Conservation (phyloP, 2,888 invertebrate species). For the Pantelozetes paolii region DNA sequence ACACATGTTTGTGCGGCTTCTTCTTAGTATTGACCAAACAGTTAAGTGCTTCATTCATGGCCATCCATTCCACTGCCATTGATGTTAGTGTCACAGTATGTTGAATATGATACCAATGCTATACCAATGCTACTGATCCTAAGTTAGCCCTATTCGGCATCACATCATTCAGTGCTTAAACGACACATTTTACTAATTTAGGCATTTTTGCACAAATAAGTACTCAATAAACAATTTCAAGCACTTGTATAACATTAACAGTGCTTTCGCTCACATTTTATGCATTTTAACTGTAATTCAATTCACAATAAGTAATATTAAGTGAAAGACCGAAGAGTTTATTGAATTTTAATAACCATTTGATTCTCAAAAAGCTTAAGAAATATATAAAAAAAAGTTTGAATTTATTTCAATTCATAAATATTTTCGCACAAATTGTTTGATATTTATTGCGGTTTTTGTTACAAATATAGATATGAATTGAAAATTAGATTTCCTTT, state of each 20-base stretch:
- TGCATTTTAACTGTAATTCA: too few relatives aligned
- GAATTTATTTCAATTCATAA: too few relatives aligned
- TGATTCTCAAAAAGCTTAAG: too few relatives aligned
- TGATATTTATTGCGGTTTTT: too few relatives aligned
- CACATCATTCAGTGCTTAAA: background rate
- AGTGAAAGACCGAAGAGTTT: background rate
- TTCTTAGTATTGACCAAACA: constrained; percentile 1
- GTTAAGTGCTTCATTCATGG: constrained; percentile 27
- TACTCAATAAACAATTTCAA: background rate
- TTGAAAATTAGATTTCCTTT: too few relatives aligned
- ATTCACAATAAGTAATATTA: too few relatives aligned
- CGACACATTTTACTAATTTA: background rate
- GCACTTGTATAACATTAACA: too few relatives aligned
- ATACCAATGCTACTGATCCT: background rate
- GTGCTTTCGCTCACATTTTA: too few relatives aligned
- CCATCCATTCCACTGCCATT: background rate
- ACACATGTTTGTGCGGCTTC: constrained; percentile 37
- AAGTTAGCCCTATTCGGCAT: background rate
- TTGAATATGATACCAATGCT: background rate
- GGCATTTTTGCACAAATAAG: background rate
- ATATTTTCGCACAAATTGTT: too few relatives aligned
- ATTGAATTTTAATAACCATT: background rate
- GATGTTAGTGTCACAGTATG: background rate
- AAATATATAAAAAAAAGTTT: too few relatives aligned
- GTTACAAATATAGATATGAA: too few relatives aligned